Evolutionary conservation across 2,888 invertebrate genomes (phyloP).

Genomic region (Eledona agricola): DNA sequence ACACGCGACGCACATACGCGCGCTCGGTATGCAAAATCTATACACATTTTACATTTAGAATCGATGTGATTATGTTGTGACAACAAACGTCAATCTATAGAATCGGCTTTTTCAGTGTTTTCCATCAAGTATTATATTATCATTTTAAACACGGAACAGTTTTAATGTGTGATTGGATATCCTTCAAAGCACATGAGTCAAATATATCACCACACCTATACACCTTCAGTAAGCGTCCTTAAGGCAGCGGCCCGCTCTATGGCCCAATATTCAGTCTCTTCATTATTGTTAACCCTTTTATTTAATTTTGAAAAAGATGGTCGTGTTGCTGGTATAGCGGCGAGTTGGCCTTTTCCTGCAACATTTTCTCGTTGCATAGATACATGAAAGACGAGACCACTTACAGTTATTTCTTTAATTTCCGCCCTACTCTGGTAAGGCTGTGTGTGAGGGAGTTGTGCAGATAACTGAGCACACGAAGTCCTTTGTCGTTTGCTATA

Average conservation of each 20-base stretch:
- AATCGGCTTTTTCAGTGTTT: conserved; percentile 12
- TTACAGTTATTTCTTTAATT: conserved; percentile 39
- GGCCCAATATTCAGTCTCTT: conserved; percentile 46
- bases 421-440: conserved; percentile 36
- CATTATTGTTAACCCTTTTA: conserved; percentile 32
- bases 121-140: conserved; percentile 15
- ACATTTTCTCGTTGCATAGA: conserved; percentile 8
- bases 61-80: conserved; percentile 14
- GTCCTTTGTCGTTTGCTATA: conserved; percentile 52
- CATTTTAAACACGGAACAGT: conserved; percentile 13
- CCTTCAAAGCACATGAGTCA: conserved; percentile 10
- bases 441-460: conserved; percentile 39
- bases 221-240: conserved; percentile 29
- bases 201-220: conserved; percentile 31
- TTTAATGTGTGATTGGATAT: conserved; percentile 40
- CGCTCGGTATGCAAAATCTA: conserved; percentile 54
- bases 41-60: conserved; percentile 49
- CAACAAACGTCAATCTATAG: conserved; percentile 14
- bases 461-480: conserved; percentile 40
- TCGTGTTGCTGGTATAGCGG: conserved; percentile 36
- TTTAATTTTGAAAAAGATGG: conserved; percentile 31
- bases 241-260: conserved; percentile 43
- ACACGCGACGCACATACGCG: no score
- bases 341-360: conserved; percentile 40
- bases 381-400: conserved; percentile 7